A percentile compares a stretch with the other conserved stretches of the same genome.
phyloP scores from a whole-genome alignment of 2,113 vertebrate genomes.

The Eolophus roseicapilla region DNA sequence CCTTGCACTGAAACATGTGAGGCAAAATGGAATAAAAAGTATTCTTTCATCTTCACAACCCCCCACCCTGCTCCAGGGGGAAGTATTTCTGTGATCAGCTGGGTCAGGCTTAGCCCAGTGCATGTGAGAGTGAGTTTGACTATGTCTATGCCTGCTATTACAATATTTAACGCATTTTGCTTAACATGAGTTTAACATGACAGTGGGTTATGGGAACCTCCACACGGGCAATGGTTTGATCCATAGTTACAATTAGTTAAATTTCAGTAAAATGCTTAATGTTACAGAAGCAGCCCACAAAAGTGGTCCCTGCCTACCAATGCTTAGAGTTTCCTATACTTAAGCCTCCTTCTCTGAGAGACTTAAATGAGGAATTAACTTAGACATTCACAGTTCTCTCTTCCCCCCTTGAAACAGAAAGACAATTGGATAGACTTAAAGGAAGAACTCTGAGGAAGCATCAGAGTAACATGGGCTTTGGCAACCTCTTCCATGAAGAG shows the following conservation, averaged over 20 bases:
- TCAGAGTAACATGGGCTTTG: not conserved
- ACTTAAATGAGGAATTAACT: not conserved
- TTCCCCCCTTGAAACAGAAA: not conserved
- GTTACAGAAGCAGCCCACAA: not conserved
- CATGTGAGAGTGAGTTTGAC: not conserved
- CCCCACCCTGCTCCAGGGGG: not conserved
- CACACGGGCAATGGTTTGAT: not conserved
- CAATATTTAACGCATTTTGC: not conserved
- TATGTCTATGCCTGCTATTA: not conserved
- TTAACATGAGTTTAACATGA: not conserved
- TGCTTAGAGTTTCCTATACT: not conserved
- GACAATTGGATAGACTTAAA: not conserved
- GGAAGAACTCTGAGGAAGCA: not conserved
- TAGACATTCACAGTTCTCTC: not conserved
- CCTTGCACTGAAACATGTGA: constrained; percentile 16
- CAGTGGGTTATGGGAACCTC: not conserved
- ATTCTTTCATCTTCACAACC: constrained; percentile 21
- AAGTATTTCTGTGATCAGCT: constrained; percentile 32
- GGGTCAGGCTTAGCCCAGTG: not conserved
- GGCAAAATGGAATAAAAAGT: not conserved
- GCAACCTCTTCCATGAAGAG: not conserved
- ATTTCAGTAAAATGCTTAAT: not conserved
- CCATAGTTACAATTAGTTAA: not conserved
- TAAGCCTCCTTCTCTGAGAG: not conserved
- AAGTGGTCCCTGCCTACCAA: not conserved